Evolutionary conservation across 2,888 invertebrate genomes (phyloP).

Genomic region (Hyalella azteca): DNA sequence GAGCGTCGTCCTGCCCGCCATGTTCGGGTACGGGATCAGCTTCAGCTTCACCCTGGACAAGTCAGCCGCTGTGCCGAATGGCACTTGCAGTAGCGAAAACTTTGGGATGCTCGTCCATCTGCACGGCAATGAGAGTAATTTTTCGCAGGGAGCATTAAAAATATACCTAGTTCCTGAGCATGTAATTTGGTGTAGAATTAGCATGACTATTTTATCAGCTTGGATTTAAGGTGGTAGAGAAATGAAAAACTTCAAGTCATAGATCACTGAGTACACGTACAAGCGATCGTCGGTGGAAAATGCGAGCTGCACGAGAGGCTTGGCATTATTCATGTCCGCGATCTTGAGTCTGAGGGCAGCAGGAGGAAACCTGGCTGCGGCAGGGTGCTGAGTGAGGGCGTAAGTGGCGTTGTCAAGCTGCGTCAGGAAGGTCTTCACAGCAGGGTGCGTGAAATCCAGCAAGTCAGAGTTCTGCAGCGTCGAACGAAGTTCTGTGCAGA

Average conservation of each 20-base stretch:
- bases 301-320: background rate
- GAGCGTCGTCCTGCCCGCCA: background rate
- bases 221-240: too few relatives aligned
- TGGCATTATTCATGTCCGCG: background rate
- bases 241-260: too few relatives aligned
- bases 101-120: background rate
- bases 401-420: background rate
- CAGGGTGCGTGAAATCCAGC: background rate
- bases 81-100: background rate
- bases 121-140: background rate
- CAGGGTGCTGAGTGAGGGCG: background rate
- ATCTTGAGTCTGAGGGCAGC: background rate
- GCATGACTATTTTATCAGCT: too few relatives aligned
- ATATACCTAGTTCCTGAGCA: too few relatives aligned
- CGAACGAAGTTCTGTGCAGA: background rate
- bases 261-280: too few relatives aligned
- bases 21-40: constrained; percentile 3
- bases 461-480: background rate
- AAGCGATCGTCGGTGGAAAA: background rate
- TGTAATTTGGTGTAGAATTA: too few relatives aligned
- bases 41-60: background rate
- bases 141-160: too few relatives aligned
- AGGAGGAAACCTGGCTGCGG: background rate
- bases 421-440: background rate
- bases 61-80: background rate